These are phyloP conservation scores for Butastur rufipennis DNA, from an alignment of 2,113 vertebrate species.

Conservation along the genomic window DNA sequence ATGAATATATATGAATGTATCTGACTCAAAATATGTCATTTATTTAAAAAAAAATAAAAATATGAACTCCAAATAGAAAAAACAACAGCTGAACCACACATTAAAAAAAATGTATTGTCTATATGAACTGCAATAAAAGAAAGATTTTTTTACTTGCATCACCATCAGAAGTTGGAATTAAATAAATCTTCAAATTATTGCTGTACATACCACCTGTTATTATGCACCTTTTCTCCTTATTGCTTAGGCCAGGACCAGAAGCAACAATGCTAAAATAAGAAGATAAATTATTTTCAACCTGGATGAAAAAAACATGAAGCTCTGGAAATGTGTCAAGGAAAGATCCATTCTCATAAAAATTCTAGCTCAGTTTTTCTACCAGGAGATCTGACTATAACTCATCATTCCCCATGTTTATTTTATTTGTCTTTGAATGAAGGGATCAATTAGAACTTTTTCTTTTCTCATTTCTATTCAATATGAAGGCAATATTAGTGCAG, in stretches of 20 bases:
- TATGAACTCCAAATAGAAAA: neutral
- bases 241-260: neutral
- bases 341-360: conserved; percentile 38
- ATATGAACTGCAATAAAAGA: neutral
- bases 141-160: neutral
- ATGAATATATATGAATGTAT: neutral
- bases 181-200: neutral
- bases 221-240: neutral
- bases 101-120: neutral
- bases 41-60: neutral
- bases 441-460: neutral
- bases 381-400: conserved; percentile 3
- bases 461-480: neutral
- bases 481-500: neutral
- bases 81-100: neutral
- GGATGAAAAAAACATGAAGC: conserved; percentile 37
- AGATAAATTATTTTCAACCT: neutral
- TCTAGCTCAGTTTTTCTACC: conserved; percentile 8
- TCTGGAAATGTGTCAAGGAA: conserved; percentile 22
- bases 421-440: neutral
- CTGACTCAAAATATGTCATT: neutral
- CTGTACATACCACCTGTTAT: neutral
- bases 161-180: neutral
- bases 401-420: neutral
- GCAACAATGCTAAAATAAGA: neutral